Evolutionary conservation across 2,113 vertebrate genomes (phyloP).

Genomic region (Sebastes fasciatus): DNA sequence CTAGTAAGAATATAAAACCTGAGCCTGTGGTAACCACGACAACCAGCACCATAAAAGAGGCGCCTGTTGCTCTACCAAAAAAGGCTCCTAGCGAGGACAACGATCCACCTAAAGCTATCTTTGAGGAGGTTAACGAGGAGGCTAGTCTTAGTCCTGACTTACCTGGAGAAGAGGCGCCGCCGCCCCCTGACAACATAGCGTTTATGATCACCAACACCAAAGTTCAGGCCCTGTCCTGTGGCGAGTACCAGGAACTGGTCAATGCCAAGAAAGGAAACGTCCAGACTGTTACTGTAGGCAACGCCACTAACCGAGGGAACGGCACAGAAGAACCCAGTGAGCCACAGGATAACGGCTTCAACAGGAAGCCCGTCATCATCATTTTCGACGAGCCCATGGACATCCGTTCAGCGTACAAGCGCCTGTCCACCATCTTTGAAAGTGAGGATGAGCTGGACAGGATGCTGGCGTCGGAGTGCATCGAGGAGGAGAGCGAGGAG

Average conservation of each 20-base stretch:
- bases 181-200: slow-evolving; percentile 92
- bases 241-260: slow-evolving; percentile 94
- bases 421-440: slow-evolving; percentile 97
- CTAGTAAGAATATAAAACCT: slow-evolving; percentile 45
- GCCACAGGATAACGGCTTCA: slow-evolving; percentile 79
- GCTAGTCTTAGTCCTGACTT: slow-evolving; percentile 84
- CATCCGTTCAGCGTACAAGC: slow-evolving; percentile 95
- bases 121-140: slow-evolving; percentile 73
- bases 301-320: slow-evolving; percentile 27
- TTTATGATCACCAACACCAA: slow-evolving; percentile 97
- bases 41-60: slow-evolving; percentile 20
- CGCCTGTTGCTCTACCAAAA: slow-evolving; percentile 4
- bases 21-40: slow-evolving; percentile 28
- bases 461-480: slow-evolving; percentile 92
- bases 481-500: slow-evolving; percentile 93
- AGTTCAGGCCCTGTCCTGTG: slow-evolving; percentile 92
- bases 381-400: slow-evolving; percentile 99
- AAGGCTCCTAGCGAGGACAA: slow-evolving; percentile 22
- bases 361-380: slow-evolving; percentile 96
- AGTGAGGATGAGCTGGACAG: slow-evolving; percentile 95
- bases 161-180: slow-evolving; percentile 87
- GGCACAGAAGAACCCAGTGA: not conserved
- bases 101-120: slow-evolving; percentile 1
- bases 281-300: slow-evolving; percentile 92
- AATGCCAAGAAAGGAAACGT: slow-evolving; percentile 89